phyloP scores from a whole-genome alignment of 2,113 vertebrate species.

The Indicator indicator region DNA sequence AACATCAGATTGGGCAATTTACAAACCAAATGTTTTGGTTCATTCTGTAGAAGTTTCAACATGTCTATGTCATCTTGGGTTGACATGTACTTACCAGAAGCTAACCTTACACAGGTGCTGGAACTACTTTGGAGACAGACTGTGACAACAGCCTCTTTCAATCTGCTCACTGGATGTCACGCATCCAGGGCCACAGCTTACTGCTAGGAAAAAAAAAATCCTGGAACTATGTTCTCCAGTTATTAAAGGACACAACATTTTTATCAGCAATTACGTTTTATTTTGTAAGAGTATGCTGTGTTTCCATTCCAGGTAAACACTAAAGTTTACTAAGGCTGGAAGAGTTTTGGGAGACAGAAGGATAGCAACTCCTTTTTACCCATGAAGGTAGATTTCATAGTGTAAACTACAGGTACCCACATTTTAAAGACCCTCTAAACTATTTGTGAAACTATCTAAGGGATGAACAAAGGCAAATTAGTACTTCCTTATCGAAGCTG shows the following conservation, averaged over 20 bases:
- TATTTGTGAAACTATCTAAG: not conserved
- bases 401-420: not conserved
- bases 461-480: not conserved
- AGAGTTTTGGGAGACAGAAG: not conserved
- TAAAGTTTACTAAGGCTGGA: not conserved
- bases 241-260: not conserved
- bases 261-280: not conserved
- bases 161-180: not conserved
- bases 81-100: not conserved
- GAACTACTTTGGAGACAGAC: not conserved
- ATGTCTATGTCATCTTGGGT: not conserved
- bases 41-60: not conserved
- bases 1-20: not conserved
- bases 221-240: not conserved
- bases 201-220: not conserved
- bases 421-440: not conserved
- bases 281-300: not conserved
- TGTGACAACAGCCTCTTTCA: not conserved
- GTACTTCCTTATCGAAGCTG: not conserved
- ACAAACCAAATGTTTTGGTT: not conserved
- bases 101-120: not conserved
- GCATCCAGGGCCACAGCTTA: not conserved
- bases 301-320: not conserved
- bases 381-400: not conserved
- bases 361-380: not conserved